Conservation (phyloP, 1,140 invertebrate genomes). For the Conus betulinus region DNA sequence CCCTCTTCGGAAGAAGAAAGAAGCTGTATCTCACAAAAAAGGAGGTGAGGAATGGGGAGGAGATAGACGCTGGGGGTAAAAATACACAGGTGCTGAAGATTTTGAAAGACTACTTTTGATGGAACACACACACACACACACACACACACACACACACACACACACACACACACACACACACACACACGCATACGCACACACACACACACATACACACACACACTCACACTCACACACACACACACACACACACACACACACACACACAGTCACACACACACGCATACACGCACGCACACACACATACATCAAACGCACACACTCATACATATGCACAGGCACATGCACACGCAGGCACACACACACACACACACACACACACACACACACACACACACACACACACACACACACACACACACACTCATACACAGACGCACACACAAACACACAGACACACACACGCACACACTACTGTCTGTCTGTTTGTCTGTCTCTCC, state of each 20-base stretch:
- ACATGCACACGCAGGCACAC: too few relatives aligned
- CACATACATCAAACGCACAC: not conserved
- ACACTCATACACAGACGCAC: not conserved
- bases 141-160: slow-evolving; percentile 9
- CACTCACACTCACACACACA: not conserved
- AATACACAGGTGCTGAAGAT: too few relatives aligned
- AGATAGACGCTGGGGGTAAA: too few relatives aligned
- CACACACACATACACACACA: not conserved
- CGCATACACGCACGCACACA: slow-evolving; percentile 8
- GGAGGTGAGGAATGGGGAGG: too few relatives aligned
- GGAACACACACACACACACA: not conserved
- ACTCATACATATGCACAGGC: not conserved
- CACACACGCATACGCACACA: not conserved
- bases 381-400: not conserved
- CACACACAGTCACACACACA: slow-evolving; percentile 14
- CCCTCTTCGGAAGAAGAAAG: too few relatives aligned
- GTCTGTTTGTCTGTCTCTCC: too few relatives aligned
- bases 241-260: not conserved
- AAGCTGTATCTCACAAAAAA: too few relatives aligned
- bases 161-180: slow-evolving; percentile 7
- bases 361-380: not conserved
- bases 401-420: not conserved
- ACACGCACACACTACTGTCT: too few relatives aligned
- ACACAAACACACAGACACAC: not conserved
- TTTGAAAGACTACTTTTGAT: too few relatives aligned